Evolutionary conservation across 1,140 invertebrate genomes (phyloP), one percentile per base, ranked within the genome.

Genomic region (Leguminivora glycinivorella): DNA sequence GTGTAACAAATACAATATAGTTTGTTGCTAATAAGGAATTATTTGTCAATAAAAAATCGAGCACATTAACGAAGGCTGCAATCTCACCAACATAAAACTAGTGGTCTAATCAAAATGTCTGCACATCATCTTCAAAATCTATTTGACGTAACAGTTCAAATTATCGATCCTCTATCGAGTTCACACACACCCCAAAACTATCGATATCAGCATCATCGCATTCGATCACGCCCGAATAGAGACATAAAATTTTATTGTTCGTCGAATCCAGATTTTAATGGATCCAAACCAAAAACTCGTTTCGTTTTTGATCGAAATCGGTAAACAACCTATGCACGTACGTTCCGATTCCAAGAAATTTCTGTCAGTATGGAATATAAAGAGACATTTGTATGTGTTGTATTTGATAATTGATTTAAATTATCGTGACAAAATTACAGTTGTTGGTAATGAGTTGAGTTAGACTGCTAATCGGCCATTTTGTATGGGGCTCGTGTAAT

Each of bases 181-280:
- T 43, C n/a, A 38, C n/a, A 43, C 17, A 5, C 40, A 43, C 40
- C 19, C 43, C 47, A 52, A 52, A 52, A 52, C 58, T 63, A 63
- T 22, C 31, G 17, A 38, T 22, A 43, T 12, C 63, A 6, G 4
- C 40, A 14, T 67, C 43, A 73, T 73, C 69, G 40, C 69, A 43
- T 40, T 73, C 58, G 68, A 69, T 70, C 58, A 83, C 81, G 79
- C 72, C 60, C 70, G 75, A 78, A 87, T 84, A 83, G 75, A 87
- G 85, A 85, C 84, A 85, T 87, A 86, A 85, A 87, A 87, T 87
- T 85, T 87, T 84, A 87, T 82, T 78, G 76, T 85, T 85, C 83
- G 71, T 76, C 82, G 83, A 85, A 85, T 73, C 72, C 69, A 83
- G 80, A 81, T 82, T 83, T 85, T 79, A 77, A 83, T 79, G 74